These are phyloP conservation scores for Saxidomus purpurata DNA, from an alignment of 1,140 invertebrate species.

Conservation along the genomic window DNA sequence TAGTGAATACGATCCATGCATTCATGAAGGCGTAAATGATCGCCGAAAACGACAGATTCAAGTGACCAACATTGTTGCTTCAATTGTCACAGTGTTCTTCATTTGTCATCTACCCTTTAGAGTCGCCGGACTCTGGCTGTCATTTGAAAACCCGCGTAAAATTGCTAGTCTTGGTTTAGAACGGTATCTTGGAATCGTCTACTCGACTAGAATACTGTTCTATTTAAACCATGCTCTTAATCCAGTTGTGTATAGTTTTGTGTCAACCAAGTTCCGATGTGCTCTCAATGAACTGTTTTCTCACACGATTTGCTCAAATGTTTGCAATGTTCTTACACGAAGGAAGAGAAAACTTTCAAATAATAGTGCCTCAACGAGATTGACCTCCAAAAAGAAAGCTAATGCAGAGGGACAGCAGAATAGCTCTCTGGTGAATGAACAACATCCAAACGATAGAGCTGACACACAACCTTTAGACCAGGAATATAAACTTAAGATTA, in stretches of 20 bases:
- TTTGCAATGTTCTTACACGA: neutral
- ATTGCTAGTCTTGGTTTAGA: slow-evolving; percentile 63
- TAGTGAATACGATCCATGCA: neutral
- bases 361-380: neutral
- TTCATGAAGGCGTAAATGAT: slow-evolving; percentile 3
- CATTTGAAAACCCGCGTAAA: slow-evolving; percentile 59
- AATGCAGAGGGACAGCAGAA: neutral
- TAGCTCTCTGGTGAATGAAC: neutral
- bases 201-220: slow-evolving; percentile 72
- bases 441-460: neutral
- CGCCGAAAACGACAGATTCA: neutral
- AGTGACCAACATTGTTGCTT: slow-evolving; percentile 70
- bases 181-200: slow-evolving; percentile 69
- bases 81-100: slow-evolving; percentile 77
- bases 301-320: neutral
- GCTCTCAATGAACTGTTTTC: neutral
- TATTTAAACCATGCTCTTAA: slow-evolving; percentile 79
- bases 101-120: slow-evolving; percentile 78
- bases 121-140: slow-evolving; percentile 70
- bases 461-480: neutral
- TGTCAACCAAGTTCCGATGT: slow-evolving; percentile 69
- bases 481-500: neutral
- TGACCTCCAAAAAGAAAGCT: neutral
- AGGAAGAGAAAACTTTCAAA: neutral
- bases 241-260: slow-evolving; percentile 79